phyloP scores from a whole-genome alignment of 2,113 vertebrate genomes.

The Stomatorhinus ivindoensis region DNA sequence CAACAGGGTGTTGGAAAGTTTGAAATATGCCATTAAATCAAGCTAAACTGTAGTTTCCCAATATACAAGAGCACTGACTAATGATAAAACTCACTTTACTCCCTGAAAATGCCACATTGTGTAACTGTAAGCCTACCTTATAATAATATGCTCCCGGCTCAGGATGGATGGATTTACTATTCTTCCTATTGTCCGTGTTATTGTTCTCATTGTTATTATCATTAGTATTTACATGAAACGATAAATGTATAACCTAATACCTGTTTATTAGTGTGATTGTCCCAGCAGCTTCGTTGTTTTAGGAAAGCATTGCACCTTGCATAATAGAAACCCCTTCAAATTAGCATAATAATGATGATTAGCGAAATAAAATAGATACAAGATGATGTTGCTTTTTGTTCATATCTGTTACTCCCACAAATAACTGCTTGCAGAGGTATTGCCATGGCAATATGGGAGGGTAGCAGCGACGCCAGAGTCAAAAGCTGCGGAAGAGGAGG shows the following conservation, averaged over 20 bases:
- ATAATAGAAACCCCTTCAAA: background rate
- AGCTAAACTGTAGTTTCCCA: too few relatives aligned
- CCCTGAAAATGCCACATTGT: too few relatives aligned
- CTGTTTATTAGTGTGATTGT: background rate
- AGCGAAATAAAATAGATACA: background rate
- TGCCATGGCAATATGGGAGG: slow-evolving; percentile 18
- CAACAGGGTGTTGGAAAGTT: too few relatives aligned
- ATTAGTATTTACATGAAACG: background rate
- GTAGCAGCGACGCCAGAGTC: background rate
- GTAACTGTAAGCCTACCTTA: background rate
- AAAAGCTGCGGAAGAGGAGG: rapidly evolving
- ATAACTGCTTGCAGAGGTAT: slow-evolving; percentile 21
- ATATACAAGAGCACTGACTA: too few relatives aligned
- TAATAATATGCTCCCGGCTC: background rate
- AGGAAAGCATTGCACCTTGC: background rate
- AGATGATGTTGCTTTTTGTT: background rate
- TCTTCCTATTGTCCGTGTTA: background rate
- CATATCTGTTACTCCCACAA: background rate
- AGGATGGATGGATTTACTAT: background rate
- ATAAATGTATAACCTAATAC: background rate
- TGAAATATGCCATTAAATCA: too few relatives aligned
- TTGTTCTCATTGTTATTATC: background rate
- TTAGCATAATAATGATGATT: slow-evolving; percentile 1
- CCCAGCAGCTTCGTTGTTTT: background rate
- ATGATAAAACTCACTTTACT: too few relatives aligned